Evolutionary conservation across 2,797 vertebrate species (phyloP).

Genomic region (Amblyraja radiata): DNA sequence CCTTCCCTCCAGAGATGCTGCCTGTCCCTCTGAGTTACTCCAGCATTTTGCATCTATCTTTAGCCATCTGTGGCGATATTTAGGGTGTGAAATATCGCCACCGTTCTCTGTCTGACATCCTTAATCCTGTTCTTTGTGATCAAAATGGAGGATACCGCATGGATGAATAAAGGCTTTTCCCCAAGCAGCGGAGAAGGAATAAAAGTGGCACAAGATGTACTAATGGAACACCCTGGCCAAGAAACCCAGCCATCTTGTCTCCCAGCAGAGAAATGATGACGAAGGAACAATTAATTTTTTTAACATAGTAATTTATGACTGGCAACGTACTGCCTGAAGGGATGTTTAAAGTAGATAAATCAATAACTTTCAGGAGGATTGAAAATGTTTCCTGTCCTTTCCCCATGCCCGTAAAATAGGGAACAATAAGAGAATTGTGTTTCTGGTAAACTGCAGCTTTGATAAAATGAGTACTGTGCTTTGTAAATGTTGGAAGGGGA

Average conservation of each 20-base stretch:
- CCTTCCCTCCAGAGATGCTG: no score
- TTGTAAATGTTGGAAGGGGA: background rate
- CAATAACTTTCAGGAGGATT: background rate
- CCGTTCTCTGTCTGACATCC: background rate
- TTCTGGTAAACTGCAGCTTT: no score
- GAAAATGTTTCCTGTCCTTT: no score
- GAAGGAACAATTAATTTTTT: background rate
- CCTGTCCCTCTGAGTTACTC: no score
- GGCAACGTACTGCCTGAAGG: background rate
- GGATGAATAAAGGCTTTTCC: background rate
- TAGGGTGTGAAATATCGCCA: background rate
- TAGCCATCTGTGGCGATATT: background rate
- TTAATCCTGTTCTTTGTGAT: background rate
- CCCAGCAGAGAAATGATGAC: background rate
- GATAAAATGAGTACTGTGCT: background rate
- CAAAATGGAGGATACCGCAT: background rate
- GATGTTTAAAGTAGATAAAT: background rate
- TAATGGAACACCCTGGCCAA: background rate
- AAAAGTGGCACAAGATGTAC: background rate
- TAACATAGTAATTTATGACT: no score
- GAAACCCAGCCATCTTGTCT: background rate
- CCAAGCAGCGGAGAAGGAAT: background rate
- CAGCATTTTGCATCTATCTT: background rate
- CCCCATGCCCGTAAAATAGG: no score
- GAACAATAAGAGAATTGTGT: no score